phyloP scores from a whole-genome alignment of 2,888 invertebrate species.

The Eristalis intricaria region DNA sequence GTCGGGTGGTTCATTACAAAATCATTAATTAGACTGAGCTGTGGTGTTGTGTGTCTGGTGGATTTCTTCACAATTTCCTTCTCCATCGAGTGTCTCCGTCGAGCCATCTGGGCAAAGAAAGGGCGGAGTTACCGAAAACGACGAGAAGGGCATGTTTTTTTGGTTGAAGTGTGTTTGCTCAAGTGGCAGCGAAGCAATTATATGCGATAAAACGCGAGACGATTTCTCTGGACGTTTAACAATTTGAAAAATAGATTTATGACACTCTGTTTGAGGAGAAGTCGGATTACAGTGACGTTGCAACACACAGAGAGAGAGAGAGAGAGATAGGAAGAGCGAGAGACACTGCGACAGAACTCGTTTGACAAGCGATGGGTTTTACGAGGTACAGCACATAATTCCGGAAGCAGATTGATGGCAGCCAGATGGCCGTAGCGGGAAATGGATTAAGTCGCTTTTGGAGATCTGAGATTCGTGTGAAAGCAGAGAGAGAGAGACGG shows the following conservation, averaged over 20 bases:
- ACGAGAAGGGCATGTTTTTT: constrained; percentile 23
- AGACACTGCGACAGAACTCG: not conserved
- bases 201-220: constrained; percentile 23
- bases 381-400: not conserved
- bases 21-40: constrained; percentile 39
- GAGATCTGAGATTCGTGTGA: not conserved
- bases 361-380: not conserved
- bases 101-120: not conserved
- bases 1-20: constrained; percentile 37
- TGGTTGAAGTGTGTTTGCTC: constrained; percentile 26
- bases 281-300: not conserved
- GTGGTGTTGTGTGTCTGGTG: not conserved
- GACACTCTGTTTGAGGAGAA: not conserved
- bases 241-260: constrained; percentile 27
- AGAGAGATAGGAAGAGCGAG: not conserved
- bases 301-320: not conserved
- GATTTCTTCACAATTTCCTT: constrained; percentile 10
- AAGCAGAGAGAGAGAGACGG: too few relatives aligned
- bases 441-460: not conserved
- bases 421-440: not conserved
- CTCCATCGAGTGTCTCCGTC: too few relatives aligned
- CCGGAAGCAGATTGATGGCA: not conserved
- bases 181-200: constrained; percentile 55
- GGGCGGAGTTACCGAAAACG: not conserved
- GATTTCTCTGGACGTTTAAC: constrained; percentile 15